These are phyloP conservation scores for Cyclophora albipunctata DNA, from an alignment of 2,888 invertebrate species.

Conservation along the genomic window DNA sequence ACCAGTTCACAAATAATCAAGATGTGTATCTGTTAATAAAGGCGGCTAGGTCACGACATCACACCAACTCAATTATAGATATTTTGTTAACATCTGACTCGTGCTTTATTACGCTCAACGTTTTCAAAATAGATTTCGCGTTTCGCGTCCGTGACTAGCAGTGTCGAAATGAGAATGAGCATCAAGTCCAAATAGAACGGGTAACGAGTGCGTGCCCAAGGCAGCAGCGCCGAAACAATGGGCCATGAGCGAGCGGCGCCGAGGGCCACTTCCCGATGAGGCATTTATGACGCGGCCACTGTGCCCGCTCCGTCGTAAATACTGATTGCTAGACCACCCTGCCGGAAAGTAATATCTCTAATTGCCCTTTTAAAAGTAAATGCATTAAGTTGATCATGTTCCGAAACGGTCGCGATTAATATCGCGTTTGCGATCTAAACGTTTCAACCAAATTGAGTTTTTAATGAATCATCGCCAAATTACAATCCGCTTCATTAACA, in stretches of 20 bases:
- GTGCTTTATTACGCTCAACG: constrained; percentile 30
- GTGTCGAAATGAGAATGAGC: constrained; percentile 51
- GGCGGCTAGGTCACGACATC: constrained; percentile 54
- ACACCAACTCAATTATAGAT: constrained; percentile 58
- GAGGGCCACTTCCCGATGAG: constrained; percentile 49
- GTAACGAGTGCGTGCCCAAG: constrained; percentile 59
- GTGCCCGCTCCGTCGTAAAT: constrained; percentile 53
- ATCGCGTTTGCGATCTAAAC: constrained; percentile 42
- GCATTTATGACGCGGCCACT: constrained; percentile 53
- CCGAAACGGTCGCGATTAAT: constrained; percentile 42
- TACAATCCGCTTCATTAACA: not conserved
- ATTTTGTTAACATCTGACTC: constrained; percentile 43
- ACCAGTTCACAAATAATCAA: constrained; percentile 47
- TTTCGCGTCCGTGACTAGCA: constrained; percentile 31
- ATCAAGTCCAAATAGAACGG: constrained; percentile 49
- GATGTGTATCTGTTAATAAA: constrained; percentile 66
- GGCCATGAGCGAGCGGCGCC: constrained; percentile 51
- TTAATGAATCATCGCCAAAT: constrained; percentile 8
- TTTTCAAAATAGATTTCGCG: constrained; percentile 13
- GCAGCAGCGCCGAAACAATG: constrained; percentile 57
- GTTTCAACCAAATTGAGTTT: constrained; percentile 40
- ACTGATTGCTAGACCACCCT: constrained; percentile 57
- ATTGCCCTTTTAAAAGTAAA: constrained; percentile 67
- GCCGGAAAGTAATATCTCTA: constrained; percentile 55
- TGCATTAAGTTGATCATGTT: constrained; percentile 64